A percentile compares a stretch with the other conserved stretches of the same genome.
These are phyloP conservation scores for Lampropteryx suffumata DNA, from an alignment of 2,888 invertebrate genomes.

Conservation along the genomic window DNA sequence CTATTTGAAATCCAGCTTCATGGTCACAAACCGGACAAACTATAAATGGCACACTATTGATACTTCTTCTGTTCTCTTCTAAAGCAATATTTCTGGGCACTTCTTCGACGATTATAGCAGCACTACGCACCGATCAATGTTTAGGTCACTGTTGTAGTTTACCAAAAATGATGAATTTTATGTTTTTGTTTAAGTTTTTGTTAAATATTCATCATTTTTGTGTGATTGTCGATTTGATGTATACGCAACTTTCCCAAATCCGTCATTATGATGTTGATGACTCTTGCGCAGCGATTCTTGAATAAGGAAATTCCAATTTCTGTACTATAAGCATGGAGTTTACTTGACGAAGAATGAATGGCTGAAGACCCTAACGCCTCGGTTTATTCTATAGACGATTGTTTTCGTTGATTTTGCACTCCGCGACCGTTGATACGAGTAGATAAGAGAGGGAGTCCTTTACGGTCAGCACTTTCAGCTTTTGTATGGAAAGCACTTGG, in stretches of 20 bases:
- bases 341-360: constrained; percentile 62
- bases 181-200: neutral
- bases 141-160: constrained; percentile 41
- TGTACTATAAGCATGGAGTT: constrained; percentile 78
- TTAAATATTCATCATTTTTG: constrained; percentile 57
- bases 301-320: constrained; percentile 68
- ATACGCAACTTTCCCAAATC: constrained; percentile 33
- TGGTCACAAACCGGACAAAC: constrained; percentile 55
- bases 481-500: constrained; percentile 76
- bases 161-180: constrained; percentile 56
- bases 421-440: constrained; percentile 57
- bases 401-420: constrained; percentile 66
- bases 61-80: constrained; percentile 48
- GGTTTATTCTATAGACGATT: constrained; percentile 60
- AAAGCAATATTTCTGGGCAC: constrained; percentile 64
- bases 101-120: constrained; percentile 53
- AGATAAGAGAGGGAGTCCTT: constrained; percentile 53
- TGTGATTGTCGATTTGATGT: constrained; percentile 39
- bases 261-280: constrained; percentile 43
- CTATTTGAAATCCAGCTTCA: constrained; percentile 46
- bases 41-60: constrained; percentile 63
- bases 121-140: constrained; percentile 65
- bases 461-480: constrained; percentile 70
- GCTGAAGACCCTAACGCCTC: constrained; percentile 76
- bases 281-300: constrained; percentile 53